Evolutionary conservation across 2,888 invertebrate genomes (phyloP), one percentile per base, ranked within the genome.

Genomic region (Dicranocentrus wangi): DNA sequence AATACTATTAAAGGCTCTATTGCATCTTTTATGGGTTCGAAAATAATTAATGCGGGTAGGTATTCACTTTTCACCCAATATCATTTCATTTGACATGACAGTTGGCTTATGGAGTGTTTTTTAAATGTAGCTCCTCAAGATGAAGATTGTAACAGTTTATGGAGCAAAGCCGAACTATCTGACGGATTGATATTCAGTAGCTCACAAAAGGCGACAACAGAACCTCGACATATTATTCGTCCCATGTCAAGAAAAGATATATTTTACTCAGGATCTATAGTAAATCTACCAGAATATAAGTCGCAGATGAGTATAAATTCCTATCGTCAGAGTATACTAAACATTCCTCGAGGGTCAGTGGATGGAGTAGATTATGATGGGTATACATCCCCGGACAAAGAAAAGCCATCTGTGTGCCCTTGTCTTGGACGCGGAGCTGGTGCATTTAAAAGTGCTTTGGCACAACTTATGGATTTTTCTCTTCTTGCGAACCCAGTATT

Each of bases 171-270:
- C 25, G 87, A 87, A 58, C 77, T 87, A 8, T 78, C 83, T 2
- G 87, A 87, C 68, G 85, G 85, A 5, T 55, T 87, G n/a, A 85
- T 87, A 25, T 86, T 86, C 58, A 84, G 83, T 42, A 86, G 83
- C 28, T 85, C 85, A 47, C 83, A 82, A 58, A 84, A 82, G n/a
- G 47, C 76, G n/a, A 55, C 80, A n/a, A 89, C 89, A 81, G 92
- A 92, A 87, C 91, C 91, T 84, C 90, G 91, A 61, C 90, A 93
- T 85, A 95, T 95, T 91, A 93, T 95, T 17, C 92, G 97, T 19
- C 98, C 98, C 1, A 90, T 98, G 90, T 97, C 97, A 7, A 92
- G 97, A 71, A 97, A 97, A 88, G 99, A 99, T 89, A 98, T 98
- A 88, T 98, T 99, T 91, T 98, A 98, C 90, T 96, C 97, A 1